Percentiles rank a stretch among this genome's conserved stretches.
Evolutionary conservation across 2,797 vertebrate genomes (phyloP).

Genomic region (Nannoperca australis): DNA sequence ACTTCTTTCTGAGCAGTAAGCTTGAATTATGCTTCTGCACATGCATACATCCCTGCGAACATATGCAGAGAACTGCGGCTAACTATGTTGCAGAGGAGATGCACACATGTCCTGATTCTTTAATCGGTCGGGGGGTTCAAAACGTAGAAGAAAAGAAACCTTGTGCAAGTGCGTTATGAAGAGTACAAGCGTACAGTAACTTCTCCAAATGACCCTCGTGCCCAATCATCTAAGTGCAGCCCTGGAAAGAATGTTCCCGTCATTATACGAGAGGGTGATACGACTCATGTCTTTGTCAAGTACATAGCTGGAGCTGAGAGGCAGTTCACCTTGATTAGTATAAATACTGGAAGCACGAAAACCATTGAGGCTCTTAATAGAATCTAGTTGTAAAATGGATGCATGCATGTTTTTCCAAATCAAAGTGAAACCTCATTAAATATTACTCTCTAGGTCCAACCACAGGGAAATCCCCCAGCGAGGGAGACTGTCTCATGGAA

Average conservation of each 20-base stretch:
- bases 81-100: background rate
- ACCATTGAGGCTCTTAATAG: background rate
- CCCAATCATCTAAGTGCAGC: background rate
- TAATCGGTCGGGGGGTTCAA: background rate
- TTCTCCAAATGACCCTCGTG: too few relatives aligned
- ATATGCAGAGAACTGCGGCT: background rate
- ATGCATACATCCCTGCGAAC: background rate
- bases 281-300: background rate
- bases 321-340: background rate
- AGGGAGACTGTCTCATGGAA: slow-evolving; percentile 71
- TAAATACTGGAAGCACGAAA: background rate
- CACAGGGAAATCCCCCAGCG: slow-evolving; percentile 33
- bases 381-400: background rate
- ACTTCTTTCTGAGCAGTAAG: background rate
- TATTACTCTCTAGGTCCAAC: slow-evolving; percentile 53
- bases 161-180: background rate
- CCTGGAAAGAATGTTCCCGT: background rate
- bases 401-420: background rate
- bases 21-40: too few relatives aligned
- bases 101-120: background rate
- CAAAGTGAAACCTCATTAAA: background rate
- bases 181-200: background rate
- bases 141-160: background rate
- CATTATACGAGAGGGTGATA: background rate
- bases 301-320: background rate